Evolutionary conservation across 2,113 vertebrate genomes (phyloP).

Genomic region (Mastomys coucha): DNA sequence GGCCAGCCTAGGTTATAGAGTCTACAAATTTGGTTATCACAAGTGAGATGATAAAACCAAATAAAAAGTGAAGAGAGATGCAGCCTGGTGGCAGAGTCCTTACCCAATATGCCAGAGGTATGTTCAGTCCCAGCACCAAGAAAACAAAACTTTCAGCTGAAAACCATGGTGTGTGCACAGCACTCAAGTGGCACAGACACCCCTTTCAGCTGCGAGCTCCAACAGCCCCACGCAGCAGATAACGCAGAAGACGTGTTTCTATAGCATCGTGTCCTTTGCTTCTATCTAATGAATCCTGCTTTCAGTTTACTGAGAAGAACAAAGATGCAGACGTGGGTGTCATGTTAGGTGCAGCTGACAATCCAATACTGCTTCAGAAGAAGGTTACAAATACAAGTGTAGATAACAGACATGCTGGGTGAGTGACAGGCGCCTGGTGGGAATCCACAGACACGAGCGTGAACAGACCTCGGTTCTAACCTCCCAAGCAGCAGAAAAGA

Average conservation of each 20-base stretch:
- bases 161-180: not conserved
- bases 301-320: not conserved
- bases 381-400: not conserved
- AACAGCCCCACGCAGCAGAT: not conserved
- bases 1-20: not conserved
- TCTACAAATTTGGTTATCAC: not conserved
- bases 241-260: not conserved
- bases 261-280: not conserved
- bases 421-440: not conserved
- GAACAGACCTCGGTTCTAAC: not conserved
- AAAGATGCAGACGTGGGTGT: not conserved
- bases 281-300: constrained; percentile 1
- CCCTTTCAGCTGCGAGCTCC: not conserved
- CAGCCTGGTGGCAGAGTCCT: not conserved
- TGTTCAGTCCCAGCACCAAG: not conserved
- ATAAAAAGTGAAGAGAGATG: not conserved
- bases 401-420: not conserved
- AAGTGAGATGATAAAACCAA: not conserved
- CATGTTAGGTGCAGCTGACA: not conserved
- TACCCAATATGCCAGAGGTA: not conserved
- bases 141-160: not conserved
- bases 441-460: not conserved
- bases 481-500: not conserved
- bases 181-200: not conserved
- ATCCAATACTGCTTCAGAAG: not conserved